phyloP scores from a whole-genome alignment of 2,888 invertebrate genomes.

The Drosophila robusta region DNA sequence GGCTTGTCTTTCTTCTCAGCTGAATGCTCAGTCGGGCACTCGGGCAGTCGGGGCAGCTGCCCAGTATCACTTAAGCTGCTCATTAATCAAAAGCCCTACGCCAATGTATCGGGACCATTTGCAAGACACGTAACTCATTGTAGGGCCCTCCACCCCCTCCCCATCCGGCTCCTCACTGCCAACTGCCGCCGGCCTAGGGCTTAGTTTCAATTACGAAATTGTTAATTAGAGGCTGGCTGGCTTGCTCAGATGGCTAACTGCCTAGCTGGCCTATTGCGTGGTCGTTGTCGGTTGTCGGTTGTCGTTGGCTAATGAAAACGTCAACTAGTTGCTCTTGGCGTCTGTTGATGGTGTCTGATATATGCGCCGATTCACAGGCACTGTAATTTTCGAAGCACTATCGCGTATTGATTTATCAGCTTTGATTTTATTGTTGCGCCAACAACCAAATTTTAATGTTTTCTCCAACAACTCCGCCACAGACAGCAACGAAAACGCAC shows the following conservation, averaged over 20 bases:
- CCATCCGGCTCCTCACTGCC: not conserved
- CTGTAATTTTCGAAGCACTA: constrained; percentile 10
- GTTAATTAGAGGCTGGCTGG: constrained; percentile 63
- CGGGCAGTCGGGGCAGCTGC: constrained; percentile 20
- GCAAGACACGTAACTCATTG: constrained; percentile 48
- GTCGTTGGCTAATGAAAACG: constrained; percentile 60
- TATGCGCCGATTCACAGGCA: constrained; percentile 14
- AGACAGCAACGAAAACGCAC: constrained; percentile 17
- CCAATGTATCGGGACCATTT: constrained; percentile 60
- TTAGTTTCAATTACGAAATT: constrained; percentile 69
- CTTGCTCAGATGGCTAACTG: constrained; percentile 23
- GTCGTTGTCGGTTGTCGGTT: constrained; percentile 11
- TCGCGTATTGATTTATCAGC: constrained; percentile 29
- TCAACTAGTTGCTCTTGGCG: constrained; percentile 47
- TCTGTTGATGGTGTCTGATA: constrained; percentile 30
- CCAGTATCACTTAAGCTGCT: constrained; percentile 73
- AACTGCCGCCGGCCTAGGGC: constrained; percentile 32
- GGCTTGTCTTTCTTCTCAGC: constrained; percentile 52
- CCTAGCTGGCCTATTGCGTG: constrained; percentile 46
- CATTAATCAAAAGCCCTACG: constrained; percentile 71
- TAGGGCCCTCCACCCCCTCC: constrained; percentile 10
- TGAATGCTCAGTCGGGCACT: constrained; percentile 43
- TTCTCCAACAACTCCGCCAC: not conserved
- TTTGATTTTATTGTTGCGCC: constrained; percentile 7
- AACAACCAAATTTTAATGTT: constrained; percentile 9